A percentile compares a stretch with the other conserved stretches of the same genome.
Evolutionary conservation across 1,140 invertebrate species (phyloP).

Genomic region (Sycophaga agraensis): DNA sequence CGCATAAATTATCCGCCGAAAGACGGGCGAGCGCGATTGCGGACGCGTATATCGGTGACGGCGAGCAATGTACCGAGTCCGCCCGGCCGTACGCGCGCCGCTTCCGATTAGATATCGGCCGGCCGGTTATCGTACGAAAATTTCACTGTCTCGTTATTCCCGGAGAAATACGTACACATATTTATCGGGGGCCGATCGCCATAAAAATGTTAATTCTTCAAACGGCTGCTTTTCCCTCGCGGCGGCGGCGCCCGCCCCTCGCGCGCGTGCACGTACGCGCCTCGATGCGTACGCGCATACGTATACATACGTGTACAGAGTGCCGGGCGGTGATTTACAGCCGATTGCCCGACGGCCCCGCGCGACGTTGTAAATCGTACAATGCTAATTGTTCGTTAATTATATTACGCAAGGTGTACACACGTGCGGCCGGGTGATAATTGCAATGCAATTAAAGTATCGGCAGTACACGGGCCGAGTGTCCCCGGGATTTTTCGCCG

Average conservation of each 20-base stretch:
- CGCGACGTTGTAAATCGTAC: slow-evolving; percentile 3
- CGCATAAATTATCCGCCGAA: slow-evolving; percentile 9
- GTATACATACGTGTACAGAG: background rate
- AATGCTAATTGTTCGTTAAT: slow-evolving; percentile 5
- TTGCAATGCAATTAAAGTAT: background rate
- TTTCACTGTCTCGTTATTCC: slow-evolving; percentile 11
- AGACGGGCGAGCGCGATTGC: background rate
- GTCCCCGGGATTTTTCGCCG: no score
- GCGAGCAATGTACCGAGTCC: background rate
- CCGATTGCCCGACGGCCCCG: background rate
- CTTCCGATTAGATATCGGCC: slow-evolving; percentile 37
- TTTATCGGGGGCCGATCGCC: no score
- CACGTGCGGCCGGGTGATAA: background rate
- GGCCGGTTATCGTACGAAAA: slow-evolving; percentile 11
- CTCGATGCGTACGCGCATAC: background rate
- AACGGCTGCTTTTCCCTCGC: no score
- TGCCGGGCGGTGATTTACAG: background rate
- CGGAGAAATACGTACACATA: no score
- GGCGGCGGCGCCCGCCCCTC: no score
- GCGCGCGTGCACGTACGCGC: background rate
- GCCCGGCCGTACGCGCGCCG: background rate
- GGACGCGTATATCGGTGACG: background rate
- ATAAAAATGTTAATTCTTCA: no score
- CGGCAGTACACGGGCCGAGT: no score
- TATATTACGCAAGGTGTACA: background rate